phyloP scores from a whole-genome alignment of 2,888 invertebrate genomes.

The Cheilosia soror region DNA sequence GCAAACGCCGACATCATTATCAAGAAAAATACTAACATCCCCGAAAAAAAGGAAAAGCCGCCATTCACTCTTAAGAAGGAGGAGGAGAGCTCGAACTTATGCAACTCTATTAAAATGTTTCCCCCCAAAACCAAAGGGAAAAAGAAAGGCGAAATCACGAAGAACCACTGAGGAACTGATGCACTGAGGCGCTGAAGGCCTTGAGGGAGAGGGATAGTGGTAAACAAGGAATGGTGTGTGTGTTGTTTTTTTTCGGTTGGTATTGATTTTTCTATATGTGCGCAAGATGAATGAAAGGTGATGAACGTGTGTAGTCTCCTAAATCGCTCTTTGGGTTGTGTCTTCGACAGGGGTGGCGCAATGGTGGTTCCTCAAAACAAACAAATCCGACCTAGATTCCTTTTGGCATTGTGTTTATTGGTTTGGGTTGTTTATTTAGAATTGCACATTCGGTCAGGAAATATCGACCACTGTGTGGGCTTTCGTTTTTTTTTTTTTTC shows the following conservation, averaged over 20 bases:
- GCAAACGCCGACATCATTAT: constrained; percentile 50
- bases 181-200: constrained; percentile 12
- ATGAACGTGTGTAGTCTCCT: constrained; percentile 40
- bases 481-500: background rate
- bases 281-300: constrained; percentile 49
- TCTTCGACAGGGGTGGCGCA: background rate
- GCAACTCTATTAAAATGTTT: constrained; percentile 25
- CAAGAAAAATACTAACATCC: constrained; percentile 4
- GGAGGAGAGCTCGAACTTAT: constrained; percentile 6
- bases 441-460: constrained; percentile 49
- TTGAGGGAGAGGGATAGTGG: constrained; percentile 19
- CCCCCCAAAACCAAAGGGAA: background rate
- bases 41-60: background rate
- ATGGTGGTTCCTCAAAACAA: constrained; percentile 49
- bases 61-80: constrained; percentile 28
- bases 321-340: constrained; percentile 16
- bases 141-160: constrained; percentile 5
- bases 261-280: constrained; percentile 40
- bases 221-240: constrained; percentile 32
- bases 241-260: background rate
- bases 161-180: constrained; percentile 15
- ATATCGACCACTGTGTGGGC: constrained; percentile 22
- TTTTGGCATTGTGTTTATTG: constrained; percentile 58
- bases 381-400: constrained; percentile 64
- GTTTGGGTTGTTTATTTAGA: constrained; percentile 63